Conservation (phyloP, 2,888 invertebrate species). For the Mystacides longicornis region DNA sequence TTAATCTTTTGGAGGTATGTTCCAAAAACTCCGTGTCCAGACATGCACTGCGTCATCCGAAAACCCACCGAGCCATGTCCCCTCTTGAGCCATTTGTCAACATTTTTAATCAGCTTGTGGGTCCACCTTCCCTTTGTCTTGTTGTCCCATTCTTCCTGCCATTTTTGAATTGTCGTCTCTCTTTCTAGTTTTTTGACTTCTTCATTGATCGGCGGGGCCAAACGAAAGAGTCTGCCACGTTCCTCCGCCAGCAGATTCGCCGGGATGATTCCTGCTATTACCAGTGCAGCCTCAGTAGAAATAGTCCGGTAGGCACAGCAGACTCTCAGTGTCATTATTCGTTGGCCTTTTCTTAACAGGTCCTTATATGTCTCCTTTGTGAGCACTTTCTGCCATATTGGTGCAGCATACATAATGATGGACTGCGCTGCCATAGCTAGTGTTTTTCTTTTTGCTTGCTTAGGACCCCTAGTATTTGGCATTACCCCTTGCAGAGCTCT, state of each 20-base stretch:
- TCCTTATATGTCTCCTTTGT: too few species aligned
- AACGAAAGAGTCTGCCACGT: neutral
- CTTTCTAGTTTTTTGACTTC: too few species aligned
- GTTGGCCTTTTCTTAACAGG: neutral
- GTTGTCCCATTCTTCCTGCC: too few species aligned
- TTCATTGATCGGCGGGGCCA: too few species aligned
- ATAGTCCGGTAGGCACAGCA: neutral
- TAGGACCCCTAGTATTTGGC: too few species aligned
- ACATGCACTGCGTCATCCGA: neutral
- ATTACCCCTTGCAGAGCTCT: too few species aligned
- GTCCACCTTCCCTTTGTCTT: too few species aligned
- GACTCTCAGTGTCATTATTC: neutral
- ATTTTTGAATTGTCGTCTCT: too few species aligned
- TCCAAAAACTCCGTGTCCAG: neutral
- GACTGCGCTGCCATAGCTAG: too few species aligned
- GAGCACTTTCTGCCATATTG: neutral
- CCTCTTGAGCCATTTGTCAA: too few species aligned
- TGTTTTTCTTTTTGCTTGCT: too few species aligned
- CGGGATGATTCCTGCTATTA: neutral
- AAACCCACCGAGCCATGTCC: neutral
- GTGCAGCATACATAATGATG: neutral
- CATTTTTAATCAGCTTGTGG: too few species aligned
- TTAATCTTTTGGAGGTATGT: neutral
- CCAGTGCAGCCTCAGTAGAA: neutral
- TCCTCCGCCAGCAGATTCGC: neutral